Percentiles rank a stretch among this genome's conserved stretches.
Evolutionary conservation across 2,888 invertebrate genomes (phyloP).

Genomic region (Phalangium opilio): DNA sequence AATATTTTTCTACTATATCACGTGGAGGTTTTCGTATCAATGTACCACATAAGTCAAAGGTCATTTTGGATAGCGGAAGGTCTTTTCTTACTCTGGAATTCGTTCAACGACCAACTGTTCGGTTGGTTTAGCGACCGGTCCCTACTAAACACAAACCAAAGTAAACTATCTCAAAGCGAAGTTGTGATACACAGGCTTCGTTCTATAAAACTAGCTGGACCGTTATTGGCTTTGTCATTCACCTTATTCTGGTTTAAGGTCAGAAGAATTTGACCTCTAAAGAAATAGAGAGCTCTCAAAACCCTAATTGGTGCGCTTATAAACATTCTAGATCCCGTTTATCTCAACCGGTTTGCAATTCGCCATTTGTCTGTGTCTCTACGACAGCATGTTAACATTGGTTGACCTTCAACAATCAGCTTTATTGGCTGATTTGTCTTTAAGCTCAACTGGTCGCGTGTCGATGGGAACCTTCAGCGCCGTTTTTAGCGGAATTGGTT

Average conservation of each 20-base stretch:
- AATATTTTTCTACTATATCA: slow-evolving; percentile 2
- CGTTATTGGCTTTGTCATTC: neutral
- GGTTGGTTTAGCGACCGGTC: neutral
- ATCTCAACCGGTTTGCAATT: slow-evolving; percentile 1
- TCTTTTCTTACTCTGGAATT: slow-evolving; percentile 1
- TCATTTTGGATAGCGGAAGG: slow-evolving; percentile 1
- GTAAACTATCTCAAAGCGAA: neutral
- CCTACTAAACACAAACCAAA: neutral
- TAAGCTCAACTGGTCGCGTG: neutral
- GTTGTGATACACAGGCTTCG: neutral
- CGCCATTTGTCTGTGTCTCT: slow-evolving; percentile 1
- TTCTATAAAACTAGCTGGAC: neutral
- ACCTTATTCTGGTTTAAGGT: neutral
- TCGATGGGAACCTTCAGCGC: neutral
- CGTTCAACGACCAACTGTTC: slow-evolving; percentile 1
- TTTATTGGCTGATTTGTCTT: neutral
- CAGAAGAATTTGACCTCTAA: no score
- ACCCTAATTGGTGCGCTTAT: no score
- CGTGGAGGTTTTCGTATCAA: slow-evolving; percentile 1
- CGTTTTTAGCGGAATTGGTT: slow-evolving; percentile 1
- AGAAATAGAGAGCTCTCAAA: no score
- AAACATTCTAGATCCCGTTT: neutral
- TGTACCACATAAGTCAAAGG: neutral
- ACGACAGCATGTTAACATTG: slow-evolving; percentile 2
- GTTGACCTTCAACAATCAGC: slow-evolving; percentile 2